Evolutionary conservation across 1,140 invertebrate species (phyloP).

Genomic region (Phocides pigmalion): DNA sequence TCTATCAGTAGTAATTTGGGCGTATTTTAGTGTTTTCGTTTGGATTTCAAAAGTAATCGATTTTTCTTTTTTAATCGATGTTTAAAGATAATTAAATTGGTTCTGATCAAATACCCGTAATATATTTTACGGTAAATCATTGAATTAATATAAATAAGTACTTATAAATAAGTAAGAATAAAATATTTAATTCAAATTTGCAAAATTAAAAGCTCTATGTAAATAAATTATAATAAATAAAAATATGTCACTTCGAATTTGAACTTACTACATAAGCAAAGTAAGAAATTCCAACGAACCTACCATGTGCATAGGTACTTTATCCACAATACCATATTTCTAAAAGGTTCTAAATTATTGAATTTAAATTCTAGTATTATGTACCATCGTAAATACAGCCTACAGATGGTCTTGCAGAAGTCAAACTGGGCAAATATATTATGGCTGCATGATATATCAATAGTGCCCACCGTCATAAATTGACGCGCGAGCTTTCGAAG

Average conservation of each 20-base stretch:
- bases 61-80: conserved; percentile 13
- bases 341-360: conserved; percentile 12
- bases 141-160: no score
- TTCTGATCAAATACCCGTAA: no score
- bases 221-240: no score
- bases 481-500: conserved; percentile 10
- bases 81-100: conserved; percentile 1
- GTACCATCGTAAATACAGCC: conserved; percentile 16
- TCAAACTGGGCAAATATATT: conserved; percentile 27
- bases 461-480: conserved; percentile 21
- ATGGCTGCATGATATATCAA: conserved; percentile 26
- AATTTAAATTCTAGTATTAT: conserved; percentile 13
- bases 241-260: no score
- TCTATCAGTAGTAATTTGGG: conserved; percentile 20
- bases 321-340: conserved; percentile 7
- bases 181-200: no score
- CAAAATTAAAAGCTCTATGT: no score
- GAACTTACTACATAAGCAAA: no score
- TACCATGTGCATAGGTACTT: no score
- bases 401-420: conserved; percentile 9
- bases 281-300: no score
- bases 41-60: conserved; percentile 1
- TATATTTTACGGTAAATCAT: no score
- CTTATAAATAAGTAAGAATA: no score
- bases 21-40: conserved; percentile 25